Evolutionary conservation across 1,140 invertebrate species (phyloP).

Genomic region (Hylaeus volcanicus): DNA sequence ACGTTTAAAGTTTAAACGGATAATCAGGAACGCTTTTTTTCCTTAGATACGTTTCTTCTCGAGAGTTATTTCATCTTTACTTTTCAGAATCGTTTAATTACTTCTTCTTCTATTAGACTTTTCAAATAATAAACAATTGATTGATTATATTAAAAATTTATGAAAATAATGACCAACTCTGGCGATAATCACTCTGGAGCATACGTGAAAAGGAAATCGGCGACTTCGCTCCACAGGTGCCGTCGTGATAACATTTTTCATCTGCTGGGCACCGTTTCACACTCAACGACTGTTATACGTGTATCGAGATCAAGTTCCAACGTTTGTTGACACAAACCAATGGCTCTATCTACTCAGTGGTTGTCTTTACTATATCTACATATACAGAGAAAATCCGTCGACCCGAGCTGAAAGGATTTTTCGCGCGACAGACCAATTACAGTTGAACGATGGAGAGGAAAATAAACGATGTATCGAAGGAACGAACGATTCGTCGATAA

Average conservation of each 20-base stretch:
- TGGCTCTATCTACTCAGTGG: slow-evolving; percentile 90
- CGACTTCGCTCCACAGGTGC: slow-evolving; percentile 86
- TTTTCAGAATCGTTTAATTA: slow-evolving; percentile 79
- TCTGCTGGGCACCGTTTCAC: slow-evolving; percentile 99
- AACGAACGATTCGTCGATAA: background rate
- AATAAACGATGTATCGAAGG: background rate
- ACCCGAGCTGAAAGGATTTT: background rate
- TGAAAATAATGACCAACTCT: no score
- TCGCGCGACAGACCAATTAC: slow-evolving; percentile 10
- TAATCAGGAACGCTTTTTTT: background rate
- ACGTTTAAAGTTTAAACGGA: no score
- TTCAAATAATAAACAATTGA: no score
- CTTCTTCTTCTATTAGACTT: slow-evolving; percentile 91
- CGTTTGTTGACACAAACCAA: slow-evolving; percentile 86
- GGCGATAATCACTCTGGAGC: no score
- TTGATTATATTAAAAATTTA: no score
- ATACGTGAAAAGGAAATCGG: slow-evolving; percentile 28
- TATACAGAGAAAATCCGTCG: slow-evolving; percentile 20
- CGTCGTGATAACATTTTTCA: slow-evolving; percentile 96
- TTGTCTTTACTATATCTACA: slow-evolving; percentile 91
- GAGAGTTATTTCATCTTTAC: background rate
- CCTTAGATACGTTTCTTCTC: no score
- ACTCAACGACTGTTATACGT: slow-evolving; percentile 91
- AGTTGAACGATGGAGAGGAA: background rate
- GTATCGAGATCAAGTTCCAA: slow-evolving; percentile 80